These are phyloP conservation scores for Leptocoma aspasia DNA, from an alignment of 2,113 vertebrate species.

Conservation along the genomic window DNA sequence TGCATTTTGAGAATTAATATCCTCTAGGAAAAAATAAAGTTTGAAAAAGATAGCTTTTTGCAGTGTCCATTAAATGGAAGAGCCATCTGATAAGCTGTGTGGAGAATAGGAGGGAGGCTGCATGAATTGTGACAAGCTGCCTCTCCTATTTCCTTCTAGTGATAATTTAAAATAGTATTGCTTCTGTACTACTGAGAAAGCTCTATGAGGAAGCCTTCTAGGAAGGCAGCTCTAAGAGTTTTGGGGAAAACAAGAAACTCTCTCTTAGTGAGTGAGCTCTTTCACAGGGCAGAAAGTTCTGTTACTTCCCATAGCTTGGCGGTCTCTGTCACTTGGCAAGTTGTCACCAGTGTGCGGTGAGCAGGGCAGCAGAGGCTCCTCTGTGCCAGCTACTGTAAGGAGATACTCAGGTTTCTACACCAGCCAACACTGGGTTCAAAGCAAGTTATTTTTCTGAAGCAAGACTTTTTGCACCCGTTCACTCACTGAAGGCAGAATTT, in stretches of 20 bases:
- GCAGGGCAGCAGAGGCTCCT: not conserved
- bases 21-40: not conserved
- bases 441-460: not conserved
- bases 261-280: not conserved
- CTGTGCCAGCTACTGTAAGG: not conserved
- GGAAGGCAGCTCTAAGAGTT: not conserved
- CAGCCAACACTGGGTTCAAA: not conserved
- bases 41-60: not conserved
- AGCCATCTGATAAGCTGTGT: not conserved
- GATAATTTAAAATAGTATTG: not conserved
- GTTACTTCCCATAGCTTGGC: not conserved
- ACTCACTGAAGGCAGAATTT: not conserved
- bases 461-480: not conserved
- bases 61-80: not conserved
- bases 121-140: not conserved
- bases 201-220: not conserved
- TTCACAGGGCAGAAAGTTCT: not conserved
- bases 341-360: rapidly evolving
- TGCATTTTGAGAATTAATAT: not conserved
- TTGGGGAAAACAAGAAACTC: not conserved
- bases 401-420: not conserved
- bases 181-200: not conserved
- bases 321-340: not conserved
- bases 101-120: not conserved
- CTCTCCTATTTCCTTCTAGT: not conserved